Conservation (phyloP, 2,888 invertebrate species). For the Drosophila cognata region DNA sequence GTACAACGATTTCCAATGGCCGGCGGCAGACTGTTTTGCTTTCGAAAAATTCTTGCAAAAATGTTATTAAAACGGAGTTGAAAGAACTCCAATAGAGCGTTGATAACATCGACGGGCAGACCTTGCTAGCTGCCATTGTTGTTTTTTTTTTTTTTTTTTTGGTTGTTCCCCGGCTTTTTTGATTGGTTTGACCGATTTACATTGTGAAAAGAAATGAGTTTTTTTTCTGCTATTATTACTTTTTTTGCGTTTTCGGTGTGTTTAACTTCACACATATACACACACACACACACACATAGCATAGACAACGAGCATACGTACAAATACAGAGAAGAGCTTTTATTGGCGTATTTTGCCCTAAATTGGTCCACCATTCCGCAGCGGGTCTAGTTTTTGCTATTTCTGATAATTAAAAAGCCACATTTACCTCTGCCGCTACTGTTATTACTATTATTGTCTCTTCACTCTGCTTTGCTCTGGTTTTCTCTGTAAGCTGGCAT, state of each 20-base stretch:
- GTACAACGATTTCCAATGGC: slow-evolving; percentile 44
- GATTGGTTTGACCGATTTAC: slow-evolving; percentile 79
- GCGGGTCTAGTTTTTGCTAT: slow-evolving; percentile 44
- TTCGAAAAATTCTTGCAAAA: slow-evolving; percentile 31
- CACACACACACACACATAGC: not conserved
- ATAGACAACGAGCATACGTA: not conserved
- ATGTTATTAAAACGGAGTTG: slow-evolving; percentile 58
- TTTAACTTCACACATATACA: slow-evolving; percentile 27
- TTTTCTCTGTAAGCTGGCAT: slow-evolving; percentile 27
- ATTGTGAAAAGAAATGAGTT: slow-evolving; percentile 74
- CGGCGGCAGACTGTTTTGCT: slow-evolving; percentile 16
- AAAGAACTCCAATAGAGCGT: slow-evolving; percentile 69
- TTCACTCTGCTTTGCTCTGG: slow-evolving; percentile 21
- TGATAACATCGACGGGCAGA: slow-evolving; percentile 52
- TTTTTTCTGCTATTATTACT: slow-evolving; percentile 18
- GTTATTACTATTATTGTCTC: slow-evolving; percentile 30
- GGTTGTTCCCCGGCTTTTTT: slow-evolving; percentile 46
- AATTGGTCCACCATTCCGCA: slow-evolving; percentile 39
- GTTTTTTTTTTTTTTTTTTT: slow-evolving; percentile 16
- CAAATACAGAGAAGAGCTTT: slow-evolving; percentile 46
- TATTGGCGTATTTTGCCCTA: slow-evolving; percentile 67
- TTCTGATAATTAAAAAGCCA: slow-evolving; percentile 75
- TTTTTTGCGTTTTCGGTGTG: slow-evolving; percentile 30
- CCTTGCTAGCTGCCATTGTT: slow-evolving; percentile 22
- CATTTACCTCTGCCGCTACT: slow-evolving; percentile 33